A percentile compares a stretch with the other conserved stretches of the same genome.
These are phyloP conservation scores for Eretmodus cyanostictus DNA, from an alignment of 2,113 vertebrate genomes.

Conservation along the genomic window DNA sequence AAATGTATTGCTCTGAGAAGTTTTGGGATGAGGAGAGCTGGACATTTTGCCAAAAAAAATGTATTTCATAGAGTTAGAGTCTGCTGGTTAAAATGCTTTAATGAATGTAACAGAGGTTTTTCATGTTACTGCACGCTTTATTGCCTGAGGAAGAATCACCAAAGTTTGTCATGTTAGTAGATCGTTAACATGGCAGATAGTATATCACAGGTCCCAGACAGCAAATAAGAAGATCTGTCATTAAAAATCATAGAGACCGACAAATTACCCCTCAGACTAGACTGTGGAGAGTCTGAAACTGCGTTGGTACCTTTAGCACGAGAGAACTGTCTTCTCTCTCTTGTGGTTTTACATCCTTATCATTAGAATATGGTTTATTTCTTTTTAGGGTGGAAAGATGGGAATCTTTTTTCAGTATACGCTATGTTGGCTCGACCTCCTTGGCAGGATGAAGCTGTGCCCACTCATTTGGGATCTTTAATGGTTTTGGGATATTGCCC, in stretches of 20 bases:
- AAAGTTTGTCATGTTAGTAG: constrained; percentile 22
- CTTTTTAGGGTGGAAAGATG: neutral
- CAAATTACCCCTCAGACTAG: constrained; percentile 38
- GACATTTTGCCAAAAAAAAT: neutral
- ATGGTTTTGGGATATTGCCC: constrained; percentile 56
- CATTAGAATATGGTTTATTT: constrained; percentile 35
- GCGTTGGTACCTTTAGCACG: neutral
- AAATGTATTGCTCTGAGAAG: neutral
- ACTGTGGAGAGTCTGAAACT: constrained; percentile 11
- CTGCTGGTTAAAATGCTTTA: constrained; percentile 1
- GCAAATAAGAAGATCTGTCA: constrained; percentile 17
- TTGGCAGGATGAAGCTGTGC: neutral
- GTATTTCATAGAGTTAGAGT: neutral
- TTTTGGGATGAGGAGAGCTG: neutral
- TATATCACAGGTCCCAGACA: constrained; percentile 40
- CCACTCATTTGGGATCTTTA: constrained; percentile 46
- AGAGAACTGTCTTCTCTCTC: constrained; percentile 6
- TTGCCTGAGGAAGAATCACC: neutral
- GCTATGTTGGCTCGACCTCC: neutral
- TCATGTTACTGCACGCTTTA: neutral
- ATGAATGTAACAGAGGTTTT: constrained; percentile 17
- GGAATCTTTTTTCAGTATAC: neutral
- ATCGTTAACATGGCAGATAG: constrained; percentile 53
- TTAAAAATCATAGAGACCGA: constrained; percentile 41
- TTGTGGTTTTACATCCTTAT: constrained; percentile 51